A percentile compares a stretch with the other conserved stretches of the same genome.
Conservation (phyloP, 2,113 vertebrate genomes). For the Phrynocephalus versicolor region DNA sequence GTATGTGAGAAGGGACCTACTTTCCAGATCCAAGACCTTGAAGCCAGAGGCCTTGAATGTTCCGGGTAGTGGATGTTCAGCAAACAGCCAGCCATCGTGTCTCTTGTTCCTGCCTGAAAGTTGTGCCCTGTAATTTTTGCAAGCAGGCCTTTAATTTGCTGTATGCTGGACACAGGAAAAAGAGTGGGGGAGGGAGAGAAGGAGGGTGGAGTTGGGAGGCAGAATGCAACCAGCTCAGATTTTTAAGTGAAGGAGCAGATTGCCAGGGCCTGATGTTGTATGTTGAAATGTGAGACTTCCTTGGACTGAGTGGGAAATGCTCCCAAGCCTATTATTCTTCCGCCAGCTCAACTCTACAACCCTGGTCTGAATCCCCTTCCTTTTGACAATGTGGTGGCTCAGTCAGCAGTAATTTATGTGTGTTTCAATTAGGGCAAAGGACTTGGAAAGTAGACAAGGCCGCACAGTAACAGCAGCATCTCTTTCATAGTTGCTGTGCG, state of each 20-base stretch:
- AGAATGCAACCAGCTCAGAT: slow-evolving; percentile 6
- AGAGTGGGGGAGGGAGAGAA: neutral
- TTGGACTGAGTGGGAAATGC: neutral
- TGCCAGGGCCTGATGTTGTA: neutral
- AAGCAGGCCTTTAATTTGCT: slow-evolving; percentile 30
- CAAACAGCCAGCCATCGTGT: neutral
- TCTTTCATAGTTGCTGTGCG: neutral
- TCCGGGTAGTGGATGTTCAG: neutral
- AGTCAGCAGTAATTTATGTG: neutral
- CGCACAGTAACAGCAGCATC: neutral
- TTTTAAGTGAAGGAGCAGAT: slow-evolving; percentile 11
- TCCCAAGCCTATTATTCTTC: neutral
- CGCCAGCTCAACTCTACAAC: neutral
- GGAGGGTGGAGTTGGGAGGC: slow-evolving; percentile 7
- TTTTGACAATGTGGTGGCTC: neutral
- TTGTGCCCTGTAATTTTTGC: slow-evolving; percentile 25
- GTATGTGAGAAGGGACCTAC: neutral
- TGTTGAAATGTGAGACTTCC: neutral
- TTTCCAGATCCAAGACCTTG: neutral
- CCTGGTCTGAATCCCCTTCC: neutral
- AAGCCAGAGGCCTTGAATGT: neutral
- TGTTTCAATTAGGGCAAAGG: neutral
- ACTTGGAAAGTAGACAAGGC: neutral
- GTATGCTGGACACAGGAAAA: slow-evolving; percentile 20
- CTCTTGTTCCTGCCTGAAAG: slow-evolving; percentile 15